Percentiles rank a stretch among this genome's conserved stretches.
phyloP scores from a whole-genome alignment of 2,888 invertebrate species.

The Notocelia uddmanniana region DNA sequence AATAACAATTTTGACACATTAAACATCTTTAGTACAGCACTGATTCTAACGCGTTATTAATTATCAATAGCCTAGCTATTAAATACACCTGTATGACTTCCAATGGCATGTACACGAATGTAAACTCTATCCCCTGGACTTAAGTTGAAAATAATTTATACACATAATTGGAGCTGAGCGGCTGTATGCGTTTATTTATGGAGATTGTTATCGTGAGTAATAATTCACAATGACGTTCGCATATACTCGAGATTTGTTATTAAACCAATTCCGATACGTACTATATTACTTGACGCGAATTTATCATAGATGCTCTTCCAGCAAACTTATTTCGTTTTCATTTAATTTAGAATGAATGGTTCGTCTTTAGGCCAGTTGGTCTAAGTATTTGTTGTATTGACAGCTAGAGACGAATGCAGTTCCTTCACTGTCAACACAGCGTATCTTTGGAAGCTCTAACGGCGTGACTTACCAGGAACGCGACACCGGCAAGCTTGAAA shows the following conservation, averaged over 20 bases:
- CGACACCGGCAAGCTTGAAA: too few species aligned
- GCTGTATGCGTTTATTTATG: constrained; percentile 45
- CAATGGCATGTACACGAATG: not conserved
- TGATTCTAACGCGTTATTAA: not conserved
- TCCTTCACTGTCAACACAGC: too few species aligned
- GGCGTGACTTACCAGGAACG: too few species aligned
- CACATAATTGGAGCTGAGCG: not conserved
- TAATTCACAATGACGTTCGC: constrained; percentile 46
- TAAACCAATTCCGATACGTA: constrained; percentile 32
- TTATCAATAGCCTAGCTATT: not conserved
- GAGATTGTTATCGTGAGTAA: constrained; percentile 49
- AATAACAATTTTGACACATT: not conserved
- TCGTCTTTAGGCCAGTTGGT: too few species aligned
- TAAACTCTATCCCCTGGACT: not conserved
- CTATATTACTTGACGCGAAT: constrained; percentile 5
- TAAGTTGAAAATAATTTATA: not conserved
- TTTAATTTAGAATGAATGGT: not conserved
- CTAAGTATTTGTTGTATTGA: too few species aligned
- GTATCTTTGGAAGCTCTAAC: too few species aligned
- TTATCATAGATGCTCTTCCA: not conserved
- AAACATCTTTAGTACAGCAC: not conserved
- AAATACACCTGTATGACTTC: not conserved
- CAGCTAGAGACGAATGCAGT: too few species aligned
- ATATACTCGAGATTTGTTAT: constrained; percentile 39
- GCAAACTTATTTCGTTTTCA: not conserved